Base-by-base conservation (phyloP, 2,888 invertebrate species). In the Papilio protenor region DNA sequence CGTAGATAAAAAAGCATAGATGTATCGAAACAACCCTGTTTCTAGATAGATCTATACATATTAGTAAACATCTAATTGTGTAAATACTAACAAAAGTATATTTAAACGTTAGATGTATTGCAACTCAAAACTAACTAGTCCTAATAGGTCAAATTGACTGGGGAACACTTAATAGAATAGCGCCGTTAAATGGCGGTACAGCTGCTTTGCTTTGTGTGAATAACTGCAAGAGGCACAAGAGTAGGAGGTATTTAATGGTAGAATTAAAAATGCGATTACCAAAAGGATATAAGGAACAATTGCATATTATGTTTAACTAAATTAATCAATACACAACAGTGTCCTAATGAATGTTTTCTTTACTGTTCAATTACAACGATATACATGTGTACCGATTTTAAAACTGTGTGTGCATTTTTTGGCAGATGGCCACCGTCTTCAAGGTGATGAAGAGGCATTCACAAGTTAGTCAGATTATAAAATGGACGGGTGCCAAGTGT, bases 101-200 rank as follows among this genome's bases (percentile, higher is more conserved):
- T 33, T 64, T 64, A 33, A 64, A 64, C 61, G 18, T 27, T 61
- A 61, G 27, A 61, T 23, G 11, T 40, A 64, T 16, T 33, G 64
- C 40, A 40, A 40, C 40, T 66, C 18, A 40, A 69, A 69, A 21
- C 40, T 69, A 69, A 69, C 66, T 45, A 69, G 66, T 69, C 66
- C 45, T 45, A 69, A 69, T 69, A 21, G 66, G 66, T 40, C 45
- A 69, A 69, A 69, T 21, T 21, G 45, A 21, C 66, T 45, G 40
- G 21, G 66, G 66, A 45, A 69, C 66, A 45, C 45, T 69, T 69
- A 69, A 69, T 45, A 69, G 66, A 69, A 69, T 69, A 69, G 45
- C 40, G 66, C 21, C 21, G 40, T 69, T 69, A 69, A 69, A 69
- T 69, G 66, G 21, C 66, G 45, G n/a, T 21, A 12, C 18, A 66